phyloP scores from a whole-genome alignment of 2,113 vertebrate genomes.

The Octodon degus region DNA sequence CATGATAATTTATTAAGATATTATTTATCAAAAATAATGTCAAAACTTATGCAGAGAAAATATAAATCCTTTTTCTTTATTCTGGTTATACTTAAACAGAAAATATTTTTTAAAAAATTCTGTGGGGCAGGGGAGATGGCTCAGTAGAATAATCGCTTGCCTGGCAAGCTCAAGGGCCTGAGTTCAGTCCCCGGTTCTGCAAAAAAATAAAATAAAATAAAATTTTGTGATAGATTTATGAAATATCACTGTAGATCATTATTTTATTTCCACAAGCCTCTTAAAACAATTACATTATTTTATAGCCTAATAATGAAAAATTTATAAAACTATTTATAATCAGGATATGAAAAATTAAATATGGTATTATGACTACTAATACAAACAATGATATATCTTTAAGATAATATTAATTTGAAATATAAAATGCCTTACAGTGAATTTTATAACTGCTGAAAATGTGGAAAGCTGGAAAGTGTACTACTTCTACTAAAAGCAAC shows the following conservation, averaged over 20 bases:
- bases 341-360: neutral
- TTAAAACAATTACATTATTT: conserved; percentile 15
- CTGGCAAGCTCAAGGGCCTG: too few relatives aligned
- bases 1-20: neutral
- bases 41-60: neutral
- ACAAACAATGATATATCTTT: neutral
- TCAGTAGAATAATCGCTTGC: too few relatives aligned
- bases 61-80: neutral
- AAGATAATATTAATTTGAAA: neutral
- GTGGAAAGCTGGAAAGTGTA: neutral
- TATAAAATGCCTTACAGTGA: neutral
- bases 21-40: neutral
- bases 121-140: too few relatives aligned
- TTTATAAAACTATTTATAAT: neutral
- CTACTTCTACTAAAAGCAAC: neutral
- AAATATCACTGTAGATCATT: conserved; percentile 29
- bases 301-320: neutral
- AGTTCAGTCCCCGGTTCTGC: too few relatives aligned
- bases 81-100: neutral
- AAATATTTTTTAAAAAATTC: neutral
- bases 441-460: neutral
- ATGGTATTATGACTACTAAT: neutral
- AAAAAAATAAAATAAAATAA: too few relatives aligned
- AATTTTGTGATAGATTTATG: neutral
- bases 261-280: conserved; percentile 41